These are phyloP conservation scores for Pristis pectinata DNA, from an alignment of 2,797 vertebrate genomes.

Conservation along the genomic window DNA sequence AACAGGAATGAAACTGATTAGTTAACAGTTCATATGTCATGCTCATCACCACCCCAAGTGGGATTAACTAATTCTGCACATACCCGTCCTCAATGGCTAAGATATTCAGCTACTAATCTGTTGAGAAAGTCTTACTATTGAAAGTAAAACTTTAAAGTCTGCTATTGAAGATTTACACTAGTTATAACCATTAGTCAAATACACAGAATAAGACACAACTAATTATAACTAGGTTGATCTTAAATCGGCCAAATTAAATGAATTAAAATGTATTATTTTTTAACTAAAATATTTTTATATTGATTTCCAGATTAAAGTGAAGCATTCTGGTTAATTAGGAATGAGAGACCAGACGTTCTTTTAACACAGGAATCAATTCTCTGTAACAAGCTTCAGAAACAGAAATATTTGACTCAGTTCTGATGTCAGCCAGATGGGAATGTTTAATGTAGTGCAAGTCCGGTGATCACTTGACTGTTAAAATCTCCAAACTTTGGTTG, in stretches of 20 bases:
- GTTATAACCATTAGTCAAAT: not conserved
- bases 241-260: not conserved
- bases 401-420: not conserved
- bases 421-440: not conserved
- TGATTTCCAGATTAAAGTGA: not conserved
- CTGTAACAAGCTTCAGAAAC: not conserved
- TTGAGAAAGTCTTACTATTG: not conserved
- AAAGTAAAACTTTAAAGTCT: no score
- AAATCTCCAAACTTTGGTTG: not conserved
- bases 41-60: no score
- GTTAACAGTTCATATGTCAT: no score
- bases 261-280: not conserved
- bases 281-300: not conserved
- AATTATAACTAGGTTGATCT: not conserved
- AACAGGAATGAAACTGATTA: not conserved
- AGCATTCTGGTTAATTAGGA: not conserved
- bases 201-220: not conserved
- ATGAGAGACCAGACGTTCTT: not conserved
- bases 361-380: not conserved
- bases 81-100: not conserved
- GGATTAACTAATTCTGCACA: not conserved
- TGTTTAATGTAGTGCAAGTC: not conserved
- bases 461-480: not conserved
- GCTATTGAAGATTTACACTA: not conserved
- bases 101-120: not conserved